Conservation (phyloP, 2,113 vertebrate genomes). For the Formicarius rufipectus region DNA sequence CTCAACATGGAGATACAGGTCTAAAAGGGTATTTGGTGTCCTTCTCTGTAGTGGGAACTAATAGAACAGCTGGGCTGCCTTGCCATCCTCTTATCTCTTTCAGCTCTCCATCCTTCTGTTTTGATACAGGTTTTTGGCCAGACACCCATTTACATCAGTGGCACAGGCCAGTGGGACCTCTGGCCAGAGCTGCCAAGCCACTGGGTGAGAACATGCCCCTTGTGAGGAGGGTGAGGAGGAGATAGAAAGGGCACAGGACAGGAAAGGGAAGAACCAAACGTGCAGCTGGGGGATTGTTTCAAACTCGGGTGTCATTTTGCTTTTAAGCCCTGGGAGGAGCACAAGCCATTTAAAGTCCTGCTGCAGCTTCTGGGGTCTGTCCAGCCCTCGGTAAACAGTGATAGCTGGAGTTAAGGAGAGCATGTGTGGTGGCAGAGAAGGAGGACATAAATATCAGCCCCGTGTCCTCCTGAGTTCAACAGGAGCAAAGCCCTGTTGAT, state of each 20-base stretch:
- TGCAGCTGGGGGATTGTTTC: not conserved
- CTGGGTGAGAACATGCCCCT: conserved; percentile 54
- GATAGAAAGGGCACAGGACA: not conserved
- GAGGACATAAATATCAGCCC: not conserved
- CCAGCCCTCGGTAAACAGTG: not conserved
- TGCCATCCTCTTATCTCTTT: not conserved
- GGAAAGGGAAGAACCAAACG: not conserved
- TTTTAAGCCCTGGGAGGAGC: not conserved
- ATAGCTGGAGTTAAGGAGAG: not conserved
- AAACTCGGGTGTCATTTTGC: not conserved
- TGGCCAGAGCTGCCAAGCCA: conserved; percentile 71
- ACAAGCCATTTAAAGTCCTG: not conserved
- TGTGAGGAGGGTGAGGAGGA: not conserved
- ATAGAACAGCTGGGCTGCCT: not conserved
- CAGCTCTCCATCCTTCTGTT: not conserved
- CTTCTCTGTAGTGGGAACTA: not conserved
- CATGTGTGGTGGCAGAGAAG: not conserved
- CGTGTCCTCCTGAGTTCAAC: not conserved
- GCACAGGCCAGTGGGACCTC: conserved; percentile 63
- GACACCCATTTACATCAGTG: conserved; percentile 68
- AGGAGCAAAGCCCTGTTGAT: not conserved
- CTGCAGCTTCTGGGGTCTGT: not conserved
- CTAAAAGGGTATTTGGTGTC: not conserved
- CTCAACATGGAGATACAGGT: not conserved
- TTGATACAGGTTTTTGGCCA: conserved; percentile 74